Base-by-base conservation (phyloP, 2,113 vertebrate genomes). In the Pedetes capensis region DNA sequence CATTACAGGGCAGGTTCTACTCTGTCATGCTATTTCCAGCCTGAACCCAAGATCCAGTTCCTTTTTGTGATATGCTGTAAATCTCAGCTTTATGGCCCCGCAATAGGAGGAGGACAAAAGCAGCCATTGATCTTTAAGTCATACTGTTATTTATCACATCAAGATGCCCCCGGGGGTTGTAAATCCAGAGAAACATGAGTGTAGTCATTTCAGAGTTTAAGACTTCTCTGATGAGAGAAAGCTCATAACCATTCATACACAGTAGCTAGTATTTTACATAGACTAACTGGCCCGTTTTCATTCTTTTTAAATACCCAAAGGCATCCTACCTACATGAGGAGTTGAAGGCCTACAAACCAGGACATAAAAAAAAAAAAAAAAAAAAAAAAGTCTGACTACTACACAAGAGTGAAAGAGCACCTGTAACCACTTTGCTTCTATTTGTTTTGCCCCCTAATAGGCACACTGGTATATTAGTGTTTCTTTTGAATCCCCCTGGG, bases 341-440 rank as follows among this genome's bases (percentile, higher is more conserved):
- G 64, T 91, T 69, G 47, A 96, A 96, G 55, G 4, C 17, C 88
- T 94, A 57, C 81, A 96, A 96, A 94, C 14, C 82, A 5, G 49
- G 63, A 69, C 78, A 2, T 97, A 97, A 97, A 96, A 34, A 71
- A 42, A 42, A 86, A 59, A 72, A 16, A 55, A 16, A 69, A 89
- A 72, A 71, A 81, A 55, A 69, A 89, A 68, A 71, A 81, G 59
- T 97, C 92, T 96, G 96, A 81, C 81, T n/a, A 69, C 85, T 96
- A 80, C 53, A 87, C 91, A 92, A 95, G 94, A 27, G 34, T 89
- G 95, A 96, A 97, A 39, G 63, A 98, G 81, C 91, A 97, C 97
- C 97, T 98, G 98, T 96, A 98, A 98, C 78, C 78, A 95, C 57
- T 96, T 97, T 91, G 92, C 93, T 79, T 88, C 95, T 98, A 96